A percentile compares a stretch with the other conserved stretches of the same genome.
phyloP scores from a whole-genome alignment of 2,113 vertebrate species.

The Poeciliopsis retropinna region DNA sequence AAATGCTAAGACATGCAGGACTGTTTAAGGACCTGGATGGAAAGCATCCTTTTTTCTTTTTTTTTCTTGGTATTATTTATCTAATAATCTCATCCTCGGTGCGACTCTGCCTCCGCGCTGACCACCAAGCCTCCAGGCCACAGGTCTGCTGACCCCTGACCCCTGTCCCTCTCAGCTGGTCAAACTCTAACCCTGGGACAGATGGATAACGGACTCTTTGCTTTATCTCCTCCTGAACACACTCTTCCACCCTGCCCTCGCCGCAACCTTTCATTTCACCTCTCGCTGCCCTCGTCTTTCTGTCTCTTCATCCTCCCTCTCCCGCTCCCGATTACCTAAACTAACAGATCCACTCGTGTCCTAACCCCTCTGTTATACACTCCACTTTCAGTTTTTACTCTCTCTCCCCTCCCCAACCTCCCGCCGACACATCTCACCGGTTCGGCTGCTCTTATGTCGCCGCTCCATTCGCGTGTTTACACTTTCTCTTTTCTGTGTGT shows the following conservation, averaged over 20 bases:
- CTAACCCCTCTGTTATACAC: slow-evolving; percentile 11
- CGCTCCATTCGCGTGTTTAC: background rate
- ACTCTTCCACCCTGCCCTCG: slow-evolving; percentile 47
- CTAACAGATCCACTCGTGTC: slow-evolving; percentile 29
- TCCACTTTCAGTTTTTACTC: slow-evolving; percentile 29
- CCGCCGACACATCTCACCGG: slow-evolving; percentile 4
- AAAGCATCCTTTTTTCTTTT: background rate
- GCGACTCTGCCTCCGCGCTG: slow-evolving; percentile 56
- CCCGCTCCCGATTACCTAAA: slow-evolving; percentile 37
- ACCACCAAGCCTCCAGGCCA: slow-evolving; percentile 53
- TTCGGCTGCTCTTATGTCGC: slow-evolving; percentile 6
- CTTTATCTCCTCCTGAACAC: slow-evolving; percentile 73
- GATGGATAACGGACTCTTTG: slow-evolving; percentile 73
- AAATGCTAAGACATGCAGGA: background rate
- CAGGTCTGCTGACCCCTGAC: slow-evolving; percentile 60
- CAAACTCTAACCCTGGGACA: slow-evolving; percentile 75
- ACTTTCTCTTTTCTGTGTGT: slow-evolving; percentile 3
- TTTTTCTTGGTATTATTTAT: slow-evolving; percentile 25
- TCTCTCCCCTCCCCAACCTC: no score
- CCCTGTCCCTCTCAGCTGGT: slow-evolving; percentile 74
- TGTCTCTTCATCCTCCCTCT: slow-evolving; percentile 24
- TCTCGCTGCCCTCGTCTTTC: slow-evolving; percentile 46
- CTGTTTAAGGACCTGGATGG: background rate
- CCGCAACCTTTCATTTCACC: slow-evolving; percentile 52
- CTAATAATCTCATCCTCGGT: slow-evolving; percentile 38